phyloP scores from a whole-genome alignment of 1,140 invertebrate genomes.

The Ridgeia piscesae region DNA sequence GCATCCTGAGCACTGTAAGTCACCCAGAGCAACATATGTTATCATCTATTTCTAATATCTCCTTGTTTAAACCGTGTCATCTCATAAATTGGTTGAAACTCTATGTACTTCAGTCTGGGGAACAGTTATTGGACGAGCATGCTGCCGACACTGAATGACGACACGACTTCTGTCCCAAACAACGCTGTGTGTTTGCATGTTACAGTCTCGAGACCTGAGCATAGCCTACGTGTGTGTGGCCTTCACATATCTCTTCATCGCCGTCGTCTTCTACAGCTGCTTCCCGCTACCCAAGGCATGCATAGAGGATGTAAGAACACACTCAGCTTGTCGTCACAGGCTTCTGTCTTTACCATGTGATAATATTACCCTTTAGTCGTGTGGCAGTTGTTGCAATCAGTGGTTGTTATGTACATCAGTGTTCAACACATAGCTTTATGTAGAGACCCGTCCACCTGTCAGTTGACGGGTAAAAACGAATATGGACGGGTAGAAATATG shows the following conservation, averaged over 20 bases:
- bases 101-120: background rate
- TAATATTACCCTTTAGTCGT: background rate
- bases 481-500: too few species aligned
- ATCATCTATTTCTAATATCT: too few species aligned
- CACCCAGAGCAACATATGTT: too few species aligned
- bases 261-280: conserved; percentile 76
- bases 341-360: background rate
- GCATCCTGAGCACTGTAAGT: too few species aligned
- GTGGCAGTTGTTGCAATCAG: background rate
- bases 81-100: too few species aligned
- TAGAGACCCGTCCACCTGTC: too few species aligned
- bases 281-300: conserved; percentile 84
- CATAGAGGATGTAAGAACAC: conserved; percentile 83
- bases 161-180: background rate
- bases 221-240: conserved; percentile 83
- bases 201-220: conserved; percentile 79
- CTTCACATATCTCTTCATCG: conserved; percentile 80
- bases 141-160: background rate
- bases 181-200: background rate
- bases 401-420: too few species aligned
- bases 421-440: too few species aligned
- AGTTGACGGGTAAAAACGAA: too few species aligned
- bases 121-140: background rate
- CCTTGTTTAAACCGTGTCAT: too few species aligned
- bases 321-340: background rate